phyloP scores from a whole-genome alignment of 2,888 invertebrate genomes.

The Apodemia mormo region DNA sequence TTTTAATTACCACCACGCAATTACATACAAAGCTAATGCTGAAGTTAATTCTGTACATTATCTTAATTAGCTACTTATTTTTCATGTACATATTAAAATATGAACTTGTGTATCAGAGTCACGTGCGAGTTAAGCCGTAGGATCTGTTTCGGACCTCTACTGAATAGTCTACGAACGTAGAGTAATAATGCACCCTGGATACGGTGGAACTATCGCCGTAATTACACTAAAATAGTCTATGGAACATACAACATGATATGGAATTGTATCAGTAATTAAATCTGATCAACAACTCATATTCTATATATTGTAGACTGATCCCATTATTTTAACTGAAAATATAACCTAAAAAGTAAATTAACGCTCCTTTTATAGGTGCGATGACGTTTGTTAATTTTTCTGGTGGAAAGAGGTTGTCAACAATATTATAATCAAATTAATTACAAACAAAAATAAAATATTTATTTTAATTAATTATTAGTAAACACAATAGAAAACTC shows the following conservation, averaged over 20 bases:
- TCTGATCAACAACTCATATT: too few relatives aligned
- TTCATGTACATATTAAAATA: conserved; percentile 25
- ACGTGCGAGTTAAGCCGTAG: conserved; percentile 24
- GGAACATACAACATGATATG: neutral
- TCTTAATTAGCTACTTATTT: conserved; percentile 23
- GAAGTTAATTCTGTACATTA: conserved; percentile 16
- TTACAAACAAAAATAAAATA: too few relatives aligned
- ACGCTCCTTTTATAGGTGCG: too few relatives aligned
- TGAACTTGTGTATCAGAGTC: conserved; percentile 23
- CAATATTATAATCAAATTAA: too few relatives aligned
- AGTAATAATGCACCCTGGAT: neutral
- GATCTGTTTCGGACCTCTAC: conserved; percentile 14
- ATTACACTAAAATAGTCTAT: conserved; percentile 6
- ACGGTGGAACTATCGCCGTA: neutral
- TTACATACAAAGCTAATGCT: neutral
- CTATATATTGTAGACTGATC: too few relatives aligned
- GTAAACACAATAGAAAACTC: too few relatives aligned
- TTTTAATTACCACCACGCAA: neutral
- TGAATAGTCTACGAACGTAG: conserved; percentile 15
- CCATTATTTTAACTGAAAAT: too few relatives aligned
- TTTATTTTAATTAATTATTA: too few relatives aligned
- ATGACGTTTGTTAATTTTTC: too few relatives aligned
- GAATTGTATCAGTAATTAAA: neutral
- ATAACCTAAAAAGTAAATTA: too few relatives aligned
- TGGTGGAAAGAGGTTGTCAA: too few relatives aligned